Percentiles rank a stretch among this genome's conserved stretches.
These are phyloP conservation scores for Paramisgurnus dabryanus DNA, from an alignment of 2,113 vertebrate species.

Conservation along the genomic window DNA sequence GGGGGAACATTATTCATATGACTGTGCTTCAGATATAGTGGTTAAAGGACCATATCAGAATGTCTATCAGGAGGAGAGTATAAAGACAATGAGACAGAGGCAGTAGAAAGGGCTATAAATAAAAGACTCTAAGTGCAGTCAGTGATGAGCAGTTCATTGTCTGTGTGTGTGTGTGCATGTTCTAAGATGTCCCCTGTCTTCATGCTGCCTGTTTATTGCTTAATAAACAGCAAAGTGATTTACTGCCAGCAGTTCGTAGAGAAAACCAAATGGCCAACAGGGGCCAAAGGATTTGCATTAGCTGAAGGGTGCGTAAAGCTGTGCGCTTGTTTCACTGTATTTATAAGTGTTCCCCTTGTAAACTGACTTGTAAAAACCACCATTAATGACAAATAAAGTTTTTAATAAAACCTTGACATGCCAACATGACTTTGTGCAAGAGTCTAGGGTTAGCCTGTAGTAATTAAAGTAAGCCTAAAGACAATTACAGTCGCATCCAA, in stretches of 20 bases:
- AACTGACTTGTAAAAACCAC: neutral
- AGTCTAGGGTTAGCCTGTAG: neutral
- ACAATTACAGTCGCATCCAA: too few species aligned
- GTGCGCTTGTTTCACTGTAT: neutral
- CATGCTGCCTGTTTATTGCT: conserved; percentile 17
- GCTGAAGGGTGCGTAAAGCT: neutral
- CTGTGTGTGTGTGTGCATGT: conserved; percentile 23
- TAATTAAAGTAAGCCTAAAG: conserved; percentile 6
- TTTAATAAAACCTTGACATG: conserved; percentile 11
- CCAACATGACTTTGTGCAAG: neutral
- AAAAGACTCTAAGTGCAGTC: conserved; percentile 20
- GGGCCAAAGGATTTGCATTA: conserved; percentile 9
- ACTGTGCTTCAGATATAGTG: neutral
- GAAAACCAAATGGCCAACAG: conserved; percentile 4
- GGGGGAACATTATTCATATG: neutral
- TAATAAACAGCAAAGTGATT: conserved; percentile 28
- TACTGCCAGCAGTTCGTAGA: conserved; percentile 6
- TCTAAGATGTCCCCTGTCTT: conserved; percentile 19
- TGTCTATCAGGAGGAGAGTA: neutral
- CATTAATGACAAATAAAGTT: conserved; percentile 3
- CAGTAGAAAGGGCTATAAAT: conserved; percentile 24
- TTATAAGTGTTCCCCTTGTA: neutral
- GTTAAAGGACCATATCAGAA: conserved; percentile 4
- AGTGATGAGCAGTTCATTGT: conserved; percentile 13
- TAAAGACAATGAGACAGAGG: conserved; percentile 9